A percentile compares a stretch with the other conserved stretches of the same genome.
These are phyloP conservation scores for Gymnothorax reevesii DNA, from an alignment of 2,797 vertebrate genomes.

Conservation along the genomic window DNA sequence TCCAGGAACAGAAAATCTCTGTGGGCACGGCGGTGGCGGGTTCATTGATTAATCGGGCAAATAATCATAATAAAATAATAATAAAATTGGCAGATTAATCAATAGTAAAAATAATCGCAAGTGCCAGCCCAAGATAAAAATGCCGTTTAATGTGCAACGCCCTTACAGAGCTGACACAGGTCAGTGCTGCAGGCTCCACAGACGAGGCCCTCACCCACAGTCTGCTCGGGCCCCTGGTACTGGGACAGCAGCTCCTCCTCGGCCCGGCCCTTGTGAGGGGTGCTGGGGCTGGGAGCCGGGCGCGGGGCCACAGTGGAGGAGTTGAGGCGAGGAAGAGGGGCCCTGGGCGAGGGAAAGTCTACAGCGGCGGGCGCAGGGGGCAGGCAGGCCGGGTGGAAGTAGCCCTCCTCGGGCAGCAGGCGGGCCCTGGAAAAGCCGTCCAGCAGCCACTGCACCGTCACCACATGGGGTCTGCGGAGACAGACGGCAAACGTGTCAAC, in stretches of 20 bases:
- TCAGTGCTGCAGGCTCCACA: neutral
- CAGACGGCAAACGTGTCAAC: neutral
- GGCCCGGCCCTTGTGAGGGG: slow-evolving; percentile 59
- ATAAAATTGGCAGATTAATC: no score
- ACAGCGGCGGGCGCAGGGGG: slow-evolving; percentile 70
- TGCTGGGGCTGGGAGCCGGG: slow-evolving; percentile 45
- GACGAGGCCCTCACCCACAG: slow-evolving; percentile 66
- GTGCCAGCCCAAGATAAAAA: neutral
- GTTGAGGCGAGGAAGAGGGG: slow-evolving; percentile 36
- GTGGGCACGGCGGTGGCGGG: no score
- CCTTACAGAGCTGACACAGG: neutral
- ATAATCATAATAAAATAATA: no score
- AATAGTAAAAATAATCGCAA: no score
- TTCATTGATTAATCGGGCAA: no score
- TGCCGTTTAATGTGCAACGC: neutral
- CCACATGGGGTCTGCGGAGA: slow-evolving; percentile 82
- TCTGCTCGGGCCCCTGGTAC: slow-evolving; percentile 72
- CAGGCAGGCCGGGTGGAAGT: slow-evolving; percentile 80
- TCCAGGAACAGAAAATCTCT: no score
- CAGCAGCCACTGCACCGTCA: slow-evolving; percentile 89
- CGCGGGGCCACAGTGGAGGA: slow-evolving; percentile 41
- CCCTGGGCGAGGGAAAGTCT: slow-evolving; percentile 59
- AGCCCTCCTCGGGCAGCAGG: slow-evolving; percentile 80
- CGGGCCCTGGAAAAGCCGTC: slow-evolving; percentile 84
- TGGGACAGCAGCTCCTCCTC: slow-evolving; percentile 91